A percentile compares a stretch with the other conserved stretches of the same genome.
phyloP scores from a whole-genome alignment of 1,140 invertebrate species.

The Orussus abietinus region DNA sequence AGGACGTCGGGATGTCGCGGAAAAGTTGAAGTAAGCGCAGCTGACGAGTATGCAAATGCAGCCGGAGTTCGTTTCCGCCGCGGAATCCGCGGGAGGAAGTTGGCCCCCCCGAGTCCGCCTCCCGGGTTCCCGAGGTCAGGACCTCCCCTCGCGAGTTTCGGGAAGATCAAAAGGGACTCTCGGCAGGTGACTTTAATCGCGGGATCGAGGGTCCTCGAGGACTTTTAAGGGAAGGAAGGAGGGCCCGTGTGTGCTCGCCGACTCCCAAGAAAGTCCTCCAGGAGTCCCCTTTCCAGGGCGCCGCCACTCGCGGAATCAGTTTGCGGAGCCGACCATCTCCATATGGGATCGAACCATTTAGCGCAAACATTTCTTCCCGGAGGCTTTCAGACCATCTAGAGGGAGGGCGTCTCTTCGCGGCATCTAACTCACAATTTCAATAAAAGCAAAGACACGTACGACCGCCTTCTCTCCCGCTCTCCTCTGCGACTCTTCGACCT shows the following conservation, averaged over 20 bases:
- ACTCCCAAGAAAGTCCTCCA: slow-evolving; percentile 15
- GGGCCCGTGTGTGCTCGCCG: no score
- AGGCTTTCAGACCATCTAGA: no score
- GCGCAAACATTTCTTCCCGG: slow-evolving; percentile 50
- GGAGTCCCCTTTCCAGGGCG: no score
- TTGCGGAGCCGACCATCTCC: no score
- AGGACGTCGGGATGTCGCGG: slow-evolving; percentile 36
- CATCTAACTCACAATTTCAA: slow-evolving; percentile 55
- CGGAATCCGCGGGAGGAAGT: no score
- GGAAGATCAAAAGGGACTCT: no score
- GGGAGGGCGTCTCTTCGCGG: slow-evolving; percentile 24
- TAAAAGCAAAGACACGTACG: slow-evolving; percentile 54
- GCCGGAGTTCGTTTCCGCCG: no score
- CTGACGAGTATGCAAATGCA: slow-evolving; percentile 55
- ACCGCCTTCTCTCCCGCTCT: slow-evolving; percentile 12
- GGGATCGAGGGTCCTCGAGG: no score
- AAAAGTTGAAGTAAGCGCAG: slow-evolving; percentile 56
- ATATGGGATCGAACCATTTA: slow-evolving; percentile 53
- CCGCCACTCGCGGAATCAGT: no score
- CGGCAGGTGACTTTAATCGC: no score
- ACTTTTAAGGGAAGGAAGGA: no score
- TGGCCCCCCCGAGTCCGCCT: slow-evolving; percentile 40
- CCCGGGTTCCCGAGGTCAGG: slow-evolving; percentile 17
- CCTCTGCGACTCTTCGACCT: slow-evolving; percentile 21
- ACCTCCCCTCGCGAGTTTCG: no score